A percentile compares a stretch with the other conserved stretches of the same genome.
These are phyloP conservation scores for Sepioteuthis lessoniana DNA, from an alignment of 2,888 invertebrate genomes.

Conservation along the genomic window DNA sequence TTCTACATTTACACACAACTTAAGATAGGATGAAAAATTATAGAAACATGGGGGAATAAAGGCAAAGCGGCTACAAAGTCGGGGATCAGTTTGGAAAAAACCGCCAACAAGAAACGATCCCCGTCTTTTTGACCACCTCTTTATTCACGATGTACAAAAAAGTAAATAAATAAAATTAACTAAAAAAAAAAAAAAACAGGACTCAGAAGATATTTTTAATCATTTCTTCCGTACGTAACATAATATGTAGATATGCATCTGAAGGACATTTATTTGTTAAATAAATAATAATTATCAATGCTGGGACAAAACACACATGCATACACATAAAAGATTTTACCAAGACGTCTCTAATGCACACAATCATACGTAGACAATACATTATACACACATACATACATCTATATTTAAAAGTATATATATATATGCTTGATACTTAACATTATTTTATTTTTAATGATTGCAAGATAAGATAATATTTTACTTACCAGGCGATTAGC, in stretches of 20 bases:
- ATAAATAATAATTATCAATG: neutral
- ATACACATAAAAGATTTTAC: neutral
- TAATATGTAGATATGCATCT: neutral
- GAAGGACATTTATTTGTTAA: neutral
- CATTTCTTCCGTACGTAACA: neutral
- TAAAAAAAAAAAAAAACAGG: no score
- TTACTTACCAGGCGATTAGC: slow-evolving; percentile 24
- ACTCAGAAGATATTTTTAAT: neutral
- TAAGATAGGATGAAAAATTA: neutral
- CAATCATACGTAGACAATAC: no score
- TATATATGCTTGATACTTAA: neutral
- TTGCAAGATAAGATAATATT: neutral
- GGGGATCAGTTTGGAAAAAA: neutral
- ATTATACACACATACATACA: no score
- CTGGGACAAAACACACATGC: neutral
- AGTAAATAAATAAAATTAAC: no score
- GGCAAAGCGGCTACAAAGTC: neutral
- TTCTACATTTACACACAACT: neutral
- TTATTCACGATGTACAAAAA: neutral
- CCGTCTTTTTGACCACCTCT: neutral
- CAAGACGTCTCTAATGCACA: no score
- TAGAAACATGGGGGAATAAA: neutral
- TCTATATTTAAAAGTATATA: neutral
- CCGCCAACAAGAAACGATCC: neutral
- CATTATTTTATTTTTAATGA: neutral